Evolutionary conservation across 37 sponge, comb jelly and placozoan species (phyloP).

Genomic region (Geodia barretti): DNA sequence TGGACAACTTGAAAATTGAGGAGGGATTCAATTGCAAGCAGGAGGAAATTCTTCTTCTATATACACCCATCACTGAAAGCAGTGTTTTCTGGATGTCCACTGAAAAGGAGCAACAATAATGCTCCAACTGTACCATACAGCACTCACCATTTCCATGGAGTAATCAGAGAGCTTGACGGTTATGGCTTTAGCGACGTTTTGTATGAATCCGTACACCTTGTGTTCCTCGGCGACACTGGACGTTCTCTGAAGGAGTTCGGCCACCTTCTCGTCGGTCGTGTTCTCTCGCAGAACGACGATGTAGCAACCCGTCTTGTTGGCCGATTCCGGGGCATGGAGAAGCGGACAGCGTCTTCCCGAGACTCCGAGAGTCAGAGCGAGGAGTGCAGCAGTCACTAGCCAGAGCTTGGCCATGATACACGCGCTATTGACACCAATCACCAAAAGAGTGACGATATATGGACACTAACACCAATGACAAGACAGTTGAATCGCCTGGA

Average conservation of each 20-base stretch:
- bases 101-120: neutral
- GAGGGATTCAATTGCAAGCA: no score
- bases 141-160: constrained; percentile 34
- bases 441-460: no score
- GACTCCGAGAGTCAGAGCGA: neutral
- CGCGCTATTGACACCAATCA: no score
- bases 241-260: neutral
- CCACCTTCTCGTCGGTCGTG: constrained; percentile 14
- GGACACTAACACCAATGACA: no score
- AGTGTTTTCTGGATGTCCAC: neutral
- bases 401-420: neutral
- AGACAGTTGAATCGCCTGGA: no score
- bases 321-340: constrained; percentile 18
- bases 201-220: constrained; percentile 26
- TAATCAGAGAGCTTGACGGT: constrained; percentile 42
- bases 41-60: no score
- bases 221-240: neutral
- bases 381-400: neutral
- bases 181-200: constrained; percentile 41
- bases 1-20: no score
- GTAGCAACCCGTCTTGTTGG: constrained; percentile 50
- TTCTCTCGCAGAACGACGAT: constrained; percentile 41
- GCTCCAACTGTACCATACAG: neutral
- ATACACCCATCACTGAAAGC: no score
- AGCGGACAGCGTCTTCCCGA: constrained; percentile 42